phyloP scores from a whole-genome alignment of 2,888 invertebrate species.

The Cryptophagus acutangulus region DNA sequence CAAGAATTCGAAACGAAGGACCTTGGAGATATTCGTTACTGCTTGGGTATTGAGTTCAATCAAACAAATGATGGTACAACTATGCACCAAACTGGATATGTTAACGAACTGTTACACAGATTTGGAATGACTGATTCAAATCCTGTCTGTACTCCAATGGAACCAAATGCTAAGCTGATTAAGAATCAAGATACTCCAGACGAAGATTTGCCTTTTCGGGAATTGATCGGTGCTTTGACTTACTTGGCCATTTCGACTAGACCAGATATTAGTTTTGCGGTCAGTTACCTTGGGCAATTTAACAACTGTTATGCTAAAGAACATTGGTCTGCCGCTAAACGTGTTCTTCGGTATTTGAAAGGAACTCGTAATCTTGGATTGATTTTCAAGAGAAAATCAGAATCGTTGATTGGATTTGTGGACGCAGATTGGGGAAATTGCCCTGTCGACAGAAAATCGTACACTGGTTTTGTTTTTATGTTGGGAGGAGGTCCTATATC shows the following conservation, averaged over 20 bases:
- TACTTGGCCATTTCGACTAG: constrained; percentile 21
- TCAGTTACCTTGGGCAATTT: constrained; percentile 25
- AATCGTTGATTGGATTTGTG: too few relatives aligned
- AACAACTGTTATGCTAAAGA: constrained; percentile 18
- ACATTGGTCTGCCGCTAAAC: constrained; percentile 31
- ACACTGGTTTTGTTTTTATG: constrained; percentile 24
- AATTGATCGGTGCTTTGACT: constrained; percentile 20
- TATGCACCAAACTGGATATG: constrained; percentile 9
- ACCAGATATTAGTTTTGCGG: constrained; percentile 24
- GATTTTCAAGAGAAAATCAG: constrained; percentile 13
- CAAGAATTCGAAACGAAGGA: too few relatives aligned
- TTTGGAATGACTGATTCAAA: constrained; percentile 13
- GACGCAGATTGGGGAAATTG: constrained; percentile 20
- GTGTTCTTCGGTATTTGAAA: constrained; percentile 32
- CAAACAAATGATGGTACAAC: neutral
- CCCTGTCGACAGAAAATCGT: constrained; percentile 21
- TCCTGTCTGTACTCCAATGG: constrained; percentile 7
- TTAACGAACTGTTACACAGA: constrained; percentile 5
- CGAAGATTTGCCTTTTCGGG: constrained; percentile 8
- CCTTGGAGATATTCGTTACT: constrained; percentile 5
- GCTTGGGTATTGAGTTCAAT: constrained; percentile 10
- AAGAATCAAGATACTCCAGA: neutral
- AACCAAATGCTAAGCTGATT: constrained; percentile 4
- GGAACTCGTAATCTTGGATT: constrained; percentile 24
- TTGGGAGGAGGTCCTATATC: constrained; percentile 15